phyloP scores from a whole-genome alignment of 2,797 vertebrate species.

The Echeneis naucrates region DNA sequence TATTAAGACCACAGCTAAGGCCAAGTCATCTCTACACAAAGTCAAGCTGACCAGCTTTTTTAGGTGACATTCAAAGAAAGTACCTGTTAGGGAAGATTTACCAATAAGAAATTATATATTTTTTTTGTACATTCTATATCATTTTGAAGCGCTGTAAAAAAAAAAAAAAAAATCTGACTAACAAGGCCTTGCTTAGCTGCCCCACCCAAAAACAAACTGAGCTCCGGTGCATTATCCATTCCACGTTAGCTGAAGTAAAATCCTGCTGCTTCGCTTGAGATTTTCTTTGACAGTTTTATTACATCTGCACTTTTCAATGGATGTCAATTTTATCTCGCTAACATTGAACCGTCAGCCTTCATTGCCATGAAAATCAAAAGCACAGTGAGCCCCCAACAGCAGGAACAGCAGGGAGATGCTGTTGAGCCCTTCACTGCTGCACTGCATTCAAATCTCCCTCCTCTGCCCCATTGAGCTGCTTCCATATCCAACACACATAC shows the following conservation, averaged over 20 bases:
- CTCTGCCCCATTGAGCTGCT: conserved; percentile 47
- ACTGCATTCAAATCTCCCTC: conserved; percentile 20
- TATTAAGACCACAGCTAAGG: neutral
- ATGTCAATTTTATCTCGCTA: conserved; percentile 52
- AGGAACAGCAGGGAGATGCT: conserved; percentile 44
- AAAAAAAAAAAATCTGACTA: conserved; percentile 1
- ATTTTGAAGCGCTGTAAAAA: neutral
- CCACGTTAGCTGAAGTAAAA: conserved; percentile 17
- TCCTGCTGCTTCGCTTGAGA: conserved; percentile 27
- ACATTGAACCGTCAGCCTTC: conserved; percentile 50
- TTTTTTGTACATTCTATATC: neutral
- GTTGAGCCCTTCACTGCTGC: conserved; percentile 16
- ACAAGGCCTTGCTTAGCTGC: neutral
- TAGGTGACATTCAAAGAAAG: neutral
- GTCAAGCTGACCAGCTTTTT: neutral
- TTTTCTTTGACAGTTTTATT: conserved; percentile 54
- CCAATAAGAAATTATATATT: neutral
- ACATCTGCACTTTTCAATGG: conserved; percentile 48
- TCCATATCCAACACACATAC: conserved; percentile 35
- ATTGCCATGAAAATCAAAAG: conserved; percentile 48
- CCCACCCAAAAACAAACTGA: conserved; percentile 32
- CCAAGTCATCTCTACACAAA: neutral
- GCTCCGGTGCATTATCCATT: conserved; percentile 40
- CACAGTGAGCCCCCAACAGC: conserved; percentile 44
- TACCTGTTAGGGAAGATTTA: neutral